These are phyloP conservation scores for Ictidomys tridecemlineatus DNA, from an alignment of 2,113 vertebrate species.

Conservation along the genomic window DNA sequence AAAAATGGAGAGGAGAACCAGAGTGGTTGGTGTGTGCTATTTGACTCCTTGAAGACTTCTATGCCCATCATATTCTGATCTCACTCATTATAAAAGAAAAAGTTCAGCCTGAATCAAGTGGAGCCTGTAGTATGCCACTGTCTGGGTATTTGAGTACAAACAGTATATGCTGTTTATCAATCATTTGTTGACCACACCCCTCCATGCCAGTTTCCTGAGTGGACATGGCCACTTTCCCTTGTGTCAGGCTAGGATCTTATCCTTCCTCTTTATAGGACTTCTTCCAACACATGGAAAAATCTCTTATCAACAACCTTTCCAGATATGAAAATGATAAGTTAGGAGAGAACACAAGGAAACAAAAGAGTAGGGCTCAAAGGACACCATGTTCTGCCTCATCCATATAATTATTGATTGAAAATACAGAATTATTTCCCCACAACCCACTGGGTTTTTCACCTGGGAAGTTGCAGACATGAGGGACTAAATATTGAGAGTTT, in stretches of 20 bases:
- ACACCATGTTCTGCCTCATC: not conserved
- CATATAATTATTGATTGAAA: not conserved
- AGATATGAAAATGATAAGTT: not conserved
- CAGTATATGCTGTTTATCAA: not conserved
- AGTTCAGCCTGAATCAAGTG: not conserved
- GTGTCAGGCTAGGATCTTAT: not conserved
- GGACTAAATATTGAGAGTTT: not conserved
- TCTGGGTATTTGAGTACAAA: not conserved
- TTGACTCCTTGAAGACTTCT: not conserved
- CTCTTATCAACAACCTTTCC: not conserved
- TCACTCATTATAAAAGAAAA: not conserved
- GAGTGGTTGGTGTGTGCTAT: not conserved
- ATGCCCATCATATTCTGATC: not conserved
- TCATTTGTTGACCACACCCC: not conserved
- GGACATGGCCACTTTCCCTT: not conserved
- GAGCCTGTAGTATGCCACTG: not conserved
- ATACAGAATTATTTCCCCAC: not conserved
- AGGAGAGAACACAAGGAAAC: not conserved
- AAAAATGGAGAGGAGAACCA: not conserved
- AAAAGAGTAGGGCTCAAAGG: not conserved
- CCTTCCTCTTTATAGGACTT: not conserved
- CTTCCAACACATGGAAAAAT: not conserved
- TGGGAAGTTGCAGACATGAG: not conserved
- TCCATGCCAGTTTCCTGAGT: not conserved
- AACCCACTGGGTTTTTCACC: not conserved